A percentile compares a stretch with the other conserved stretches of the same genome.
Evolutionary conservation across 2,888 invertebrate genomes (phyloP).

Genomic region (Hypselothyrea guttata): DNA sequence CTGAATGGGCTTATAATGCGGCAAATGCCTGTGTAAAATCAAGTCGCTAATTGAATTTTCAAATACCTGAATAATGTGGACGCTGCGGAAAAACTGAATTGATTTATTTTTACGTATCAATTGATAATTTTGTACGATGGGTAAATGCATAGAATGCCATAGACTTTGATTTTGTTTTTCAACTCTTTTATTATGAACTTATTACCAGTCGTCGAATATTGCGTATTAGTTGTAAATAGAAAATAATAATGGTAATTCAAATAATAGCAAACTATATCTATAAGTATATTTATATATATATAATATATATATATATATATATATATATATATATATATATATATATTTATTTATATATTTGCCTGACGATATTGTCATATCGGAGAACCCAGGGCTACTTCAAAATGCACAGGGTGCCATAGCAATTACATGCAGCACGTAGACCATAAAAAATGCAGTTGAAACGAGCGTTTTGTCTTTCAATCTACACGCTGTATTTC

Average conservation of each 20-base stretch:
- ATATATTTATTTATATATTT: no score
- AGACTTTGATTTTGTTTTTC: no score
- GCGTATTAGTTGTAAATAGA: no score
- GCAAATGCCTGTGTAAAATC: conserved; percentile 14
- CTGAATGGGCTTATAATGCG: conserved; percentile 45
- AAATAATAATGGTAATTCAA: no score
- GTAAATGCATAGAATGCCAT: no score
- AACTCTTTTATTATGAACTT: no score
- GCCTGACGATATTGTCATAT: conserved; percentile 23
- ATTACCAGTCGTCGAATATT: no score
- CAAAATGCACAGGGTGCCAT: conserved; percentile 31
- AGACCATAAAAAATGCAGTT: conserved; percentile 49
- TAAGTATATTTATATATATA: no score
- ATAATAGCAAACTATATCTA: no score
- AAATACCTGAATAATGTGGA: conserved; percentile 15
- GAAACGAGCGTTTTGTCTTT: conserved; percentile 17
- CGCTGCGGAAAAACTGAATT: background rate
- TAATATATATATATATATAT: no score
- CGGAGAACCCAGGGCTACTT: conserved; percentile 22
- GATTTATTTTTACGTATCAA: background rate
- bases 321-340: no score
- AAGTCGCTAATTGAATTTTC: conserved; percentile 42
- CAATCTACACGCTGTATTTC: conserved; percentile 12
- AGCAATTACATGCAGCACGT: conserved; percentile 65
- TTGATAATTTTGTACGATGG: background rate